Evolutionary conservation across 2,888 invertebrate genomes (phyloP).

Genomic region (Standfussiana lucernea): DNA sequence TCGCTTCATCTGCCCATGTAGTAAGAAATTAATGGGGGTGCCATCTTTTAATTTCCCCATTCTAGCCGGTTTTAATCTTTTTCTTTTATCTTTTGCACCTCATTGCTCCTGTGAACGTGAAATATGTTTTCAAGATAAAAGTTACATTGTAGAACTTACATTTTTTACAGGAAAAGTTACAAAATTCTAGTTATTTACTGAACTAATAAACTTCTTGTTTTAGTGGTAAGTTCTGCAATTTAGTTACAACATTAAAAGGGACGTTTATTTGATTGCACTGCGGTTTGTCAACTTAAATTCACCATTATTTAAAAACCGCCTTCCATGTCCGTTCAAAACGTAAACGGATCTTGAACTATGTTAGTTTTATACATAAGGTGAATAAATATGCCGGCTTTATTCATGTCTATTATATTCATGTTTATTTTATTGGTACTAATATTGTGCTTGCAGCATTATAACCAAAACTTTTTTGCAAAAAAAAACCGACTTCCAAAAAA

Average conservation of each 20-base stretch:
- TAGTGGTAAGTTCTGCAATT: neutral
- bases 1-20: slow-evolving; percentile 38
- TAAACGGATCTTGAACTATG: neutral
- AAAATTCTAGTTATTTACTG: slow-evolving; percentile 11
- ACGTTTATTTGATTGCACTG: neutral
- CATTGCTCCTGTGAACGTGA: slow-evolving; percentile 35
- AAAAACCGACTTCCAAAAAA: too few species aligned
- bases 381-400: too few species aligned
- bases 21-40: slow-evolving; percentile 51
- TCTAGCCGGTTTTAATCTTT: slow-evolving; percentile 30
- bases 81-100: slow-evolving; percentile 54
- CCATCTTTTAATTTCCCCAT: slow-evolving; percentile 56
- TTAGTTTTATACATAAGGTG: too few species aligned
- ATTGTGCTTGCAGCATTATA: too few species aligned
- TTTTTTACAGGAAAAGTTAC: slow-evolving; percentile 23
- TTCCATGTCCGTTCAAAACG: neutral
- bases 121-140: slow-evolving; percentile 24
- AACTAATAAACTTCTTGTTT: neutral
- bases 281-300: neutral
- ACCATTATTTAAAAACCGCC: neutral
- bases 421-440: too few species aligned
- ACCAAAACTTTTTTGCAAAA: too few species aligned
- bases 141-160: slow-evolving; percentile 30
- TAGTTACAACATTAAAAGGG: neutral
- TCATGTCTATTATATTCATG: too few species aligned